Evolutionary conservation across 2,113 vertebrate genomes (phyloP).

Genomic region (Gavialis gangeticus): DNA sequence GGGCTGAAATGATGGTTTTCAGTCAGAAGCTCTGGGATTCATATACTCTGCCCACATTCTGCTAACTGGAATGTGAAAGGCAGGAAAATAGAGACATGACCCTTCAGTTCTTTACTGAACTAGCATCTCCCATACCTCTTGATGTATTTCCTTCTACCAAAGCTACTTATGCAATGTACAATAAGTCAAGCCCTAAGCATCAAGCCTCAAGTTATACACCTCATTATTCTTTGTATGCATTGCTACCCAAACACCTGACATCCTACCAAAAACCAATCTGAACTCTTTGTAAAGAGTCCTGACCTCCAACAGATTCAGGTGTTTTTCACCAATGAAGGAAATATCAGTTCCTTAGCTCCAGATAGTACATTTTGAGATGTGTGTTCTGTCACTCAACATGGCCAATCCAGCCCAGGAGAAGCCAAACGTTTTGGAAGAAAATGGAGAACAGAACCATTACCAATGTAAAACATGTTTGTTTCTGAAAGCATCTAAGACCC

Average conservation of each 20-base stretch:
- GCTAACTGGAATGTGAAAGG: constrained; percentile 53
- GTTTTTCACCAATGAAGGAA: neutral
- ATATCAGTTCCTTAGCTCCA: neutral
- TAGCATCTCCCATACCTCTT: neutral
- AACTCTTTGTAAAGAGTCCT: neutral
- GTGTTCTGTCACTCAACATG: neutral
- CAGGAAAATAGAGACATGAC: constrained; percentile 37
- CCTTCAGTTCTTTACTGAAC: constrained; percentile 1
- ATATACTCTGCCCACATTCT: constrained; percentile 37
- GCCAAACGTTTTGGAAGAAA: neutral
- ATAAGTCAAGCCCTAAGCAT: neutral
- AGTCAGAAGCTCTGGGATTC: constrained; percentile 67
- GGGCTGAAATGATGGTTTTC: constrained; percentile 54
- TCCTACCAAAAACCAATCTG: neutral
- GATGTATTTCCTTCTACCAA: neutral
- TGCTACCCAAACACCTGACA: neutral
- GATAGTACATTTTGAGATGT: neutral
- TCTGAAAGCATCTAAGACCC: neutral
- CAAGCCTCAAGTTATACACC: neutral
- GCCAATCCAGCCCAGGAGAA: neutral
- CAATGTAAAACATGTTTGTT: neutral
- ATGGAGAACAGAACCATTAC: neutral
- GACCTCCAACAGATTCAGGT: neutral
- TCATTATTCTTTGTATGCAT: neutral
- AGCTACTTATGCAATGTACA: neutral